Percentiles rank a stretch among this genome's conserved stretches.
Conservation (phyloP, 2,797 vertebrate species). For the Pseudomugil gertrudae region DNA sequence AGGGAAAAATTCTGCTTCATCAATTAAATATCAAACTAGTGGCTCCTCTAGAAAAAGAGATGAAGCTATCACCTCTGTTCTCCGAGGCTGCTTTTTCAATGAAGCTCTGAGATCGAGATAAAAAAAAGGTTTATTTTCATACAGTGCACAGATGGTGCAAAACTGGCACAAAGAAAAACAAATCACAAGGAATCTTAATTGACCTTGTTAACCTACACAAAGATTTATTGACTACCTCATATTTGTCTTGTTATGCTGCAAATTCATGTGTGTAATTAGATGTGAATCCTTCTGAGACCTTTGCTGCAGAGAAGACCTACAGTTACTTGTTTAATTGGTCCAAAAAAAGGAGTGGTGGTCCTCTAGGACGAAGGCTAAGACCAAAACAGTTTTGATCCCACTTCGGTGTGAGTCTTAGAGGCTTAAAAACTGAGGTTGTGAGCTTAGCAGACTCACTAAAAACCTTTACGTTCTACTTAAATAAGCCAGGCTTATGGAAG, state of each 20-base stretch:
- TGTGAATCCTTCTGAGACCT: slow-evolving; percentile 45
- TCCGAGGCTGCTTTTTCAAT: slow-evolving; percentile 52
- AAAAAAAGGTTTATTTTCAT: slow-evolving; percentile 52
- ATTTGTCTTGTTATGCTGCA: slow-evolving; percentile 34
- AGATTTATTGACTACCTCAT: slow-evolving; percentile 52
- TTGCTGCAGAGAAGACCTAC: slow-evolving; percentile 21
- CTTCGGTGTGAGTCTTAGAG: slow-evolving; percentile 26
- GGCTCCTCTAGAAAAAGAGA: slow-evolving; percentile 61
- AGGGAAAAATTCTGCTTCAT: slow-evolving; percentile 77
- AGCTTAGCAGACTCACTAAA: slow-evolving; percentile 38
- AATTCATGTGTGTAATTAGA: slow-evolving; percentile 59
- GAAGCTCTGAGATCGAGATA: slow-evolving; percentile 53
- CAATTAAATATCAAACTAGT: slow-evolving; percentile 79
- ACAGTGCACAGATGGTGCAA: slow-evolving; percentile 18
- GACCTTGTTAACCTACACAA: slow-evolving; percentile 54
- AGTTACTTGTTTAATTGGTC: slow-evolving; percentile 61
- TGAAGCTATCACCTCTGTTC: slow-evolving; percentile 73
- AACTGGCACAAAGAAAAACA: slow-evolving; percentile 38
- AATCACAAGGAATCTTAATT: slow-evolving; percentile 49
- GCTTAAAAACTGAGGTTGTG: slow-evolving; percentile 28
- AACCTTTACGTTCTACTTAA: slow-evolving; percentile 31
- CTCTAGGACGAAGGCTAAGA: slow-evolving; percentile 49
- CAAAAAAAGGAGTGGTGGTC: slow-evolving; percentile 38
- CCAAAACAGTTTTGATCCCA: slow-evolving; percentile 44
- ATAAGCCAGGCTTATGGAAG: slow-evolving; percentile 23